These are phyloP conservation scores for Diadophis punctatus DNA, from an alignment of 2,113 vertebrate species.

Conservation along the genomic window DNA sequence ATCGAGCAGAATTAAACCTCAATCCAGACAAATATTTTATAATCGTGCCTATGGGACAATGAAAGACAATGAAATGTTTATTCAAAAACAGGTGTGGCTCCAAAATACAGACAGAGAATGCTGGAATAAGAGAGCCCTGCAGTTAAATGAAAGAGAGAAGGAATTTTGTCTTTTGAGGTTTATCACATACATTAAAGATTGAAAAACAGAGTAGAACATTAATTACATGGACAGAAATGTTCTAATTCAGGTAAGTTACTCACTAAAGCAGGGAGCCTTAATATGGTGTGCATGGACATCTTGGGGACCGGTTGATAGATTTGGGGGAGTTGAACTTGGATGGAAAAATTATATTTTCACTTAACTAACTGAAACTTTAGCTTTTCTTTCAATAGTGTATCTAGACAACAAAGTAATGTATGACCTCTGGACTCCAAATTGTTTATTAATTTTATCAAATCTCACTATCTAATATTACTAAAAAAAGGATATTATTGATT, in stretches of 20 bases:
- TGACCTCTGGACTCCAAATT: neutral
- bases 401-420: neutral
- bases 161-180: neutral
- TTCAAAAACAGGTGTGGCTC: neutral
- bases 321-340: neutral
- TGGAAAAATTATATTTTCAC: neutral
- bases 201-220: neutral
- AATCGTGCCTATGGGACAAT: neutral
- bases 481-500: neutral
- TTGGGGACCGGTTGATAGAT: neutral
- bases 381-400: neutral
- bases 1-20: slow-evolving; percentile 1
- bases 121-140: neutral
- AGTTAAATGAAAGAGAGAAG: neutral
- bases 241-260: fast-evolving
- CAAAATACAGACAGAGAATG: neutral
- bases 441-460: neutral
- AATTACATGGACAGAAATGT: fast-evolving
- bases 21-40: neutral
- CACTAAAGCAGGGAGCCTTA: neutral
- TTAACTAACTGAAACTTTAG: neutral
- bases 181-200: neutral
- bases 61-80: slow-evolving; percentile 18
- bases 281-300: neutral
- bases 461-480: neutral